A percentile compares a stretch with the other conserved stretches of the same genome.
Evolutionary conservation across 1,140 invertebrate genomes (phyloP).

Genomic region (Macrostomum lignano): DNA sequence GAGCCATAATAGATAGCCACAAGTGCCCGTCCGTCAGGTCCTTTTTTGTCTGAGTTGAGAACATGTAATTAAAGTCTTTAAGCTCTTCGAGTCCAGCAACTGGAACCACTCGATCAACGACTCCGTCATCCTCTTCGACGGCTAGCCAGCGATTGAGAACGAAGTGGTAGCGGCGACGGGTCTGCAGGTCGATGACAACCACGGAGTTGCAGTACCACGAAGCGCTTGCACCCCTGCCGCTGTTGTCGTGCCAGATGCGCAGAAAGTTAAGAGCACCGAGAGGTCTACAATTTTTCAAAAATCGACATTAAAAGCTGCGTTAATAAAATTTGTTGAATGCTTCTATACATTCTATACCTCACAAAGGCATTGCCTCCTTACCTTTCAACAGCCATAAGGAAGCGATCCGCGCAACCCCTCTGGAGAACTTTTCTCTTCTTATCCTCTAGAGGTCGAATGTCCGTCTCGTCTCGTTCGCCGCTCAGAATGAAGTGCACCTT

Average conservation of each 20-base stretch:
- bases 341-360: too few relatives aligned
- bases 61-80: conserved; percentile 1
- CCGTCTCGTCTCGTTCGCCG: conserved; percentile 7
- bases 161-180: conserved; percentile 30
- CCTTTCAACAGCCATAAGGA: conserved; percentile 22
- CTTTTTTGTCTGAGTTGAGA: conserved; percentile 10
- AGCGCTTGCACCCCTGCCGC: conserved; percentile 28
- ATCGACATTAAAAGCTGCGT: too few relatives aligned
- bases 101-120: conserved; percentile 11
- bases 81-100: neutral
- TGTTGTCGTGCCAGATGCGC: conserved; percentile 34
- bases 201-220: conserved; percentile 33
- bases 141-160: conserved; percentile 32
- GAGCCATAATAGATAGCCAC: conserved; percentile 33
- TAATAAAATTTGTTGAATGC: too few relatives aligned
- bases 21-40: conserved; percentile 33
- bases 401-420: conserved; percentile 15
- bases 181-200: conserved; percentile 32
- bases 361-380: too few relatives aligned
- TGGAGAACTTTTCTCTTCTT: conserved; percentile 8
- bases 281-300: too few relatives aligned
- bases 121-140: conserved; percentile 33
- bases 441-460: conserved; percentile 3
- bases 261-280: conserved; percentile 31
- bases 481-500: conserved; percentile 8